phyloP scores from a whole-genome alignment of 2,888 invertebrate genomes.

The Ommatoiulus sabulosus region DNA sequence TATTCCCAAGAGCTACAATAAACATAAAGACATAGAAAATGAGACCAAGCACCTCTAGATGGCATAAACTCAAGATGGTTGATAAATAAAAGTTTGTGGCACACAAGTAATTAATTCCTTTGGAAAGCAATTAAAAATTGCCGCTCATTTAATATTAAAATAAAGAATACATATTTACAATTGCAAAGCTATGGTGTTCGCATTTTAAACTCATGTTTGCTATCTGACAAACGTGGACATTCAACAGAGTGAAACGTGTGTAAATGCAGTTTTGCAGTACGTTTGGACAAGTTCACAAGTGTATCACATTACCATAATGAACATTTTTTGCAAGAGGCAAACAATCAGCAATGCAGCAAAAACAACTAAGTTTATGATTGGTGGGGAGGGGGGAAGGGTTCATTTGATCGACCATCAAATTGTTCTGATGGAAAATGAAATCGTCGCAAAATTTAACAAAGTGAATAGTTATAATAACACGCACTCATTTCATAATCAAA shows the following conservation, averaged over 20 bases:
- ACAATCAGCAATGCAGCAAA: not conserved
- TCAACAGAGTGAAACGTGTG: not conserved
- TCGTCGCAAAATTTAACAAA: not conserved
- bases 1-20: no score
- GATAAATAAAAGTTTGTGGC: no score
- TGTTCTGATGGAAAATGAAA: not conserved
- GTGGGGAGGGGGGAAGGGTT: not conserved
- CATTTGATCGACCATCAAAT: not conserved
- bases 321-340: not conserved
- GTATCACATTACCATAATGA: not conserved
- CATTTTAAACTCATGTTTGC: not conserved
- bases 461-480: not conserved
- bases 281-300: not conserved
- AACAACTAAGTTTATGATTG: not conserved
- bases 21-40: no score
- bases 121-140: slow-evolving; percentile 1
- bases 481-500: not conserved
- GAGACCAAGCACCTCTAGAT: no score
- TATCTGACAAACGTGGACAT: slow-evolving; percentile 6
- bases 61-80: no score
- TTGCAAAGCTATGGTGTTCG: slow-evolving; percentile 3
- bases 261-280: not conserved
- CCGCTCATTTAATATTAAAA: slow-evolving; percentile 30
- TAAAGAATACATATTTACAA: slow-evolving; percentile 45
- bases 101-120: not conserved